Evolutionary conservation across 2,113 vertebrate genomes (phyloP).

Genomic region (Phocoena phocoena): DNA sequence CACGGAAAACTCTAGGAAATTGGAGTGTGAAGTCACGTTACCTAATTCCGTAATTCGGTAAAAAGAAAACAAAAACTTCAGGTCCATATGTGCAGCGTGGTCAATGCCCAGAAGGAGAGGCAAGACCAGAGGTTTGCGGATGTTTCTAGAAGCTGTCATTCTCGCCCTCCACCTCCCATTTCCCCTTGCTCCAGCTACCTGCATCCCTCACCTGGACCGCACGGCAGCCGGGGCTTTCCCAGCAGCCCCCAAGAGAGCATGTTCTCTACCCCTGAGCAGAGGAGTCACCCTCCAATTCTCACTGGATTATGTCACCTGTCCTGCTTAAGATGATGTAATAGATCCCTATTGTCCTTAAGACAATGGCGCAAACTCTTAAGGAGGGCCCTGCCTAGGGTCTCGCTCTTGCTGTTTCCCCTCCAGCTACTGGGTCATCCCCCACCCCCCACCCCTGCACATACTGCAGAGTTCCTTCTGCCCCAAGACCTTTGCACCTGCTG

Average conservation of each 20-base stretch:
- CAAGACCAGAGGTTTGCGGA: neutral
- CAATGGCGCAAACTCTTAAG: neutral
- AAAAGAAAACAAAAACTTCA: rapidly evolving
- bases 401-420: neutral
- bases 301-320: neutral
- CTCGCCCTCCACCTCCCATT: rapidly evolving
- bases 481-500: neutral
- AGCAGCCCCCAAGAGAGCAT: rapidly evolving
- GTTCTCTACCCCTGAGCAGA: neutral
- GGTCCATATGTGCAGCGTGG: rapidly evolving
- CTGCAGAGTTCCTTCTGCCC: neutral
- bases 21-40: neutral
- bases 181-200: neutral
- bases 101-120: neutral
- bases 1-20: rapidly evolving
- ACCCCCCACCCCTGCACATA: rapidly evolving
- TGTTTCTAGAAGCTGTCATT: neutral
- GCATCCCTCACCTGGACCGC: rapidly evolving
- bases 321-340: rapidly evolving
- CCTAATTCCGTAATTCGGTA: neutral
- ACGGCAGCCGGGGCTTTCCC: rapidly evolving
- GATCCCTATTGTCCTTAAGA: neutral
- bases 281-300: no score
- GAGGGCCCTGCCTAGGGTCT: rapidly evolving
- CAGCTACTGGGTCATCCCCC: rapidly evolving